Percentiles rank a stretch among this genome's conserved stretches.
These are phyloP conservation scores for Aromia moschata DNA, from an alignment of 2,888 invertebrate species.

Conservation along the genomic window DNA sequence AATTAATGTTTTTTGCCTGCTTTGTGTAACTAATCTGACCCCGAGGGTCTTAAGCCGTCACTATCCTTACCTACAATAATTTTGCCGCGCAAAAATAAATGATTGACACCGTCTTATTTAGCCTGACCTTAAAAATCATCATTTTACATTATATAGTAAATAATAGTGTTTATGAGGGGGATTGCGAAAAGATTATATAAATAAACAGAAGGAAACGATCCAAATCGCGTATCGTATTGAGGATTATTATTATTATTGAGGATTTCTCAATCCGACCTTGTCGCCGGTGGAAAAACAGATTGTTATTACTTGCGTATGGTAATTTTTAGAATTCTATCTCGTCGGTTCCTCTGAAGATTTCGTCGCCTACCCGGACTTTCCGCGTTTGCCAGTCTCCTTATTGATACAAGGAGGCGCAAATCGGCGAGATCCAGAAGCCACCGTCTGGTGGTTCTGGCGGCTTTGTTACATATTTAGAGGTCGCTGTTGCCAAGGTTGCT, in stretches of 20 bases:
- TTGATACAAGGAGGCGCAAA: background rate
- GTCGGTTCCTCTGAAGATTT: conserved; percentile 4
- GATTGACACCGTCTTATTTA: conserved; percentile 11
- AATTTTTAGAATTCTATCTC: conserved; percentile 36
- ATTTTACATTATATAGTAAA: conserved; percentile 19
- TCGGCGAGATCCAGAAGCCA: background rate
- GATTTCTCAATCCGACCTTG: conserved; percentile 35
- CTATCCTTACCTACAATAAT: too few species aligned
- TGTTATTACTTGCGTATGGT: conserved; percentile 37
- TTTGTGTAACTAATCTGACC: too few species aligned
- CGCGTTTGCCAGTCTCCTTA: background rate
- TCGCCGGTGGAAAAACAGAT: conserved; percentile 40
- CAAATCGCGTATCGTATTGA: conserved; percentile 23
- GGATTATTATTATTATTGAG: conserved; percentile 21
- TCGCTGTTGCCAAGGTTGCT: too few species aligned
- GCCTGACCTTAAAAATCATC: conserved; percentile 25
- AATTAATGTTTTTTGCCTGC: too few species aligned
- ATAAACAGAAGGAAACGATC: conserved; percentile 29
- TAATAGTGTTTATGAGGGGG: conserved; percentile 16
- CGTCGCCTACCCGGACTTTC: background rate
- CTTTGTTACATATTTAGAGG: too few species aligned
- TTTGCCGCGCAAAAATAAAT: background rate
- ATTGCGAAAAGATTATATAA: conserved; percentile 26
- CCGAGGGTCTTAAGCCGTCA: too few species aligned
- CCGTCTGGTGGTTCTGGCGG: background rate